These are phyloP conservation scores for Poliocrania exsul DNA, from an alignment of 2,797 vertebrate genomes.

Conservation along the genomic window DNA sequence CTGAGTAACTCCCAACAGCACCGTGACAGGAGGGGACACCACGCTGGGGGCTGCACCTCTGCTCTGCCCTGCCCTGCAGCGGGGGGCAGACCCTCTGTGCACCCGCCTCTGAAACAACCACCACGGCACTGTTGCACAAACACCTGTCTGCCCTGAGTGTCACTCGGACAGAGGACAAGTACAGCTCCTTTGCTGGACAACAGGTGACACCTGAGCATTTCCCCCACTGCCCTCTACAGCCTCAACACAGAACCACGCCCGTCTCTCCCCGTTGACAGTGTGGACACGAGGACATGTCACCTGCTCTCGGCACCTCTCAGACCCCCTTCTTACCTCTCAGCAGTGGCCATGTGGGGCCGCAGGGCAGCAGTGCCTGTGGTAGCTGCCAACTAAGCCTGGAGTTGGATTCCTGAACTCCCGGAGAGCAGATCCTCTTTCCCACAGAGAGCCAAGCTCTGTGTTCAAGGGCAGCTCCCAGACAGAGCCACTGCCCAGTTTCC, in stretches of 20 bases:
- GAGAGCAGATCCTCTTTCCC: neutral
- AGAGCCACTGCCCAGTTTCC: slow-evolving; percentile 20
- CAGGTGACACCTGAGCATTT: fast-evolving
- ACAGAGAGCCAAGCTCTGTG: neutral
- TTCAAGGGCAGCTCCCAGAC: neutral
- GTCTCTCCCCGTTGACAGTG: neutral
- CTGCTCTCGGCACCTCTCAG: neutral
- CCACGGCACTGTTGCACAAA: neutral
- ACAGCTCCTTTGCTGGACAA: neutral
- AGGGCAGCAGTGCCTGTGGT: fast-evolving
- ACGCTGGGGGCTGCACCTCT: fast-evolving
- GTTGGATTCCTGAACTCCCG: neutral
- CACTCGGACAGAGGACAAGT: fast-evolving
- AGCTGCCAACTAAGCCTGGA: neutral
- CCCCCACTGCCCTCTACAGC: neutral
- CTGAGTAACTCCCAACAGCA: fast-evolving
- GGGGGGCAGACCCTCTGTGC: fast-evolving
- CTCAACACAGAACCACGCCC: fast-evolving
- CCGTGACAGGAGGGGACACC: fast-evolving
- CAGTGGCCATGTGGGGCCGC: neutral
- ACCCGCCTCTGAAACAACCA: neutral
- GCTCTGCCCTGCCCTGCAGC: neutral
- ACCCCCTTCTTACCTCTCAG: neutral
- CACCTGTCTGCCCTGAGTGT: fast-evolving
- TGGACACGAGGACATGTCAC: fast-evolving